These are phyloP conservation scores for Lucinisca nassula DNA, from an alignment of 2,888 invertebrate genomes.

Conservation along the genomic window DNA sequence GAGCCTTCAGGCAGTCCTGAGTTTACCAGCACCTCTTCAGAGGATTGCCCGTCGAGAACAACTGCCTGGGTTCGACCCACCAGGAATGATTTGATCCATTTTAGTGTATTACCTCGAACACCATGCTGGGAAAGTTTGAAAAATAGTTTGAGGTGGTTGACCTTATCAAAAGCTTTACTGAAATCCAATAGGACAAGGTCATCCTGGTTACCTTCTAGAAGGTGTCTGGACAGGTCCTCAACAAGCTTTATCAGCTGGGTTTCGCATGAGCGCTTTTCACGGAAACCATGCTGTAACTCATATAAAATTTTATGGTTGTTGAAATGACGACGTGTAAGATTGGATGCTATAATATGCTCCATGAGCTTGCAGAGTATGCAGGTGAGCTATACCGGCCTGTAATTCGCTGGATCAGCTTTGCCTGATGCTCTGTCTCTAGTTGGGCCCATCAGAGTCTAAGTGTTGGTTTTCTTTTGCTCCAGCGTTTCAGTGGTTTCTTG, in stretches of 20 bases:
- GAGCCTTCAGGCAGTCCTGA: too few species aligned
- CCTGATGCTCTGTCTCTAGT: too few species aligned
- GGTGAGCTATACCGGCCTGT: slow-evolving; percentile 5
- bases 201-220: background rate
- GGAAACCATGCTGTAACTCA: slow-evolving; percentile 9
- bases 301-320: background rate
- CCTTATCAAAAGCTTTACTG: slow-evolving; percentile 4
- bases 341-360: background rate
- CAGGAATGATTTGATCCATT: background rate
- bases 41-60: background rate
- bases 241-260: background rate
- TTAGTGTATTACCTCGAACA: background rate
- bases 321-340: background rate
- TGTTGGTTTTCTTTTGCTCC: too few species aligned
- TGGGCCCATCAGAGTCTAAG: too few species aligned
- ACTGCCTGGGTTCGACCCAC: background rate
- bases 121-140: background rate
- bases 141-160: background rate
- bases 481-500: too few species aligned
- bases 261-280: slow-evolving; percentile 9
- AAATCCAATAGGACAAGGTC: slow-evolving; percentile 5
- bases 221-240: background rate
- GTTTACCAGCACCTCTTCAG: background rate
- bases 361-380: slow-evolving; percentile 12
- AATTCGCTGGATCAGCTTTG: background rate